Conservation (phyloP, 2,888 invertebrate genomes). For the Muscina levida region DNA sequence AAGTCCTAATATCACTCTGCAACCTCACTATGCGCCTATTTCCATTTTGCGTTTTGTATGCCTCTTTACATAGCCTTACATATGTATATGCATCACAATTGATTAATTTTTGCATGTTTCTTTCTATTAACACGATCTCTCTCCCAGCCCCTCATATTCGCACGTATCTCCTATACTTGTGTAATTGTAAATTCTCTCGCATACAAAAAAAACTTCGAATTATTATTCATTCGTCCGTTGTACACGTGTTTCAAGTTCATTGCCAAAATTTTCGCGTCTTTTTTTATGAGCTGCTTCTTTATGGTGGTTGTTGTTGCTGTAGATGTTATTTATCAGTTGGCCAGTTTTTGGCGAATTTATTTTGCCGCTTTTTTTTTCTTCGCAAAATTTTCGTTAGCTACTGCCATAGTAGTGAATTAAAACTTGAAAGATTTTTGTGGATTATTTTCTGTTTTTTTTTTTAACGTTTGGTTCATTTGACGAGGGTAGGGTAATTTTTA, state of each 20-base stretch:
- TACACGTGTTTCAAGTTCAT: conserved; percentile 76
- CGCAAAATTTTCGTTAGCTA: background rate
- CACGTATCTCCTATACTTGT: background rate
- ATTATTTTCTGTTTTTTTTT: too few relatives aligned
- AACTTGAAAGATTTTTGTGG: too few relatives aligned
- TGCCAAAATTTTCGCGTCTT: conserved; percentile 73
- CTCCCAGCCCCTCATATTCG: too few relatives aligned
- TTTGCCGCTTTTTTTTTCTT: background rate
- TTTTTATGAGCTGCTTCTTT: conserved; percentile 25
- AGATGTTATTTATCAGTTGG: background rate
- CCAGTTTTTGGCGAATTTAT: conserved; percentile 6
- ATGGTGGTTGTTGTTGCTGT: conserved; percentile 1
- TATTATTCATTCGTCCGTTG: conserved; percentile 47
- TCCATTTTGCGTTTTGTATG: too few relatives aligned
- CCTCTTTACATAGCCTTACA: too few relatives aligned
- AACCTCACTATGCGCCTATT: too few relatives aligned
- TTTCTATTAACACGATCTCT: too few relatives aligned
- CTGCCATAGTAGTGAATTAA: too few relatives aligned
- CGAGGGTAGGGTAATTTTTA: too few relatives aligned
- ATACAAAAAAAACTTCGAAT: conserved; percentile 15
- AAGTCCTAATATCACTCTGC: too few relatives aligned
- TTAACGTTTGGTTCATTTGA: conserved; percentile 1
- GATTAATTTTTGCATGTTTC: background rate
- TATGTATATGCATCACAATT: background rate
- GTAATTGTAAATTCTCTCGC: background rate